These are phyloP conservation scores for Microtus ochrogaster DNA, from an alignment of 2,113 vertebrate genomes.

Conservation along the genomic window DNA sequence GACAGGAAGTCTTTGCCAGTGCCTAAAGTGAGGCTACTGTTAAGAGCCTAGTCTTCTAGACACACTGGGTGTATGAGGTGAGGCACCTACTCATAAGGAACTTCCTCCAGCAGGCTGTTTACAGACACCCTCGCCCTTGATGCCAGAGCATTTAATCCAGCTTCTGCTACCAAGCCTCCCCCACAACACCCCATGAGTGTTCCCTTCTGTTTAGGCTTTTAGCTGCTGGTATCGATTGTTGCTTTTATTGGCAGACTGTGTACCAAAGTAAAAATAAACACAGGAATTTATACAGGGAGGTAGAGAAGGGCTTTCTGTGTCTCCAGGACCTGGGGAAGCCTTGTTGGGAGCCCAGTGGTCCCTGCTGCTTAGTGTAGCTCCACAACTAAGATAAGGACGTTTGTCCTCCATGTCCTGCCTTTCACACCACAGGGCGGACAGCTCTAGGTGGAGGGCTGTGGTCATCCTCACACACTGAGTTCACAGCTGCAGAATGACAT, in stretches of 20 bases:
- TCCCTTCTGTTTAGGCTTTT: slow-evolving; percentile 44
- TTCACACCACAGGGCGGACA: not conserved
- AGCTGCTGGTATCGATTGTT: slow-evolving; percentile 59
- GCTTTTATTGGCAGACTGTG: slow-evolving; percentile 64
- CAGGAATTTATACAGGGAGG: not conserved
- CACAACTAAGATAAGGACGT: slow-evolving; percentile 23
- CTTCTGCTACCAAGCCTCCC: not conserved
- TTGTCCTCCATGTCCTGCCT: slow-evolving; percentile 3
- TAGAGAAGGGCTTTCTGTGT: slow-evolving; percentile 1
- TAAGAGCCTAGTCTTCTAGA: not conserved
- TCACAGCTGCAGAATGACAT: not conserved
- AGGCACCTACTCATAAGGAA: not conserved
- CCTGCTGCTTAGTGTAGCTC: not conserved
- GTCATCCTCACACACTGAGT: slow-evolving; percentile 9
- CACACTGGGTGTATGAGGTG: not conserved
- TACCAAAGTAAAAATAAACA: slow-evolving; percentile 62
- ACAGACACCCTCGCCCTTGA: not conserved
- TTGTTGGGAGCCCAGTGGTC: not conserved
- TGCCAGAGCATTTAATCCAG: not conserved
- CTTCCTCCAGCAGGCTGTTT: not conserved
- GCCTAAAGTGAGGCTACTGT: not conserved
- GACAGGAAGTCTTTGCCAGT: not conserved
- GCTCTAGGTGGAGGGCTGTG: not conserved
- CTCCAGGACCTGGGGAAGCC: not conserved
- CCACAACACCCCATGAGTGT: not conserved